Conservation (phyloP, 1,140 invertebrate species). For the Leguminivora glycinivorella region DNA sequence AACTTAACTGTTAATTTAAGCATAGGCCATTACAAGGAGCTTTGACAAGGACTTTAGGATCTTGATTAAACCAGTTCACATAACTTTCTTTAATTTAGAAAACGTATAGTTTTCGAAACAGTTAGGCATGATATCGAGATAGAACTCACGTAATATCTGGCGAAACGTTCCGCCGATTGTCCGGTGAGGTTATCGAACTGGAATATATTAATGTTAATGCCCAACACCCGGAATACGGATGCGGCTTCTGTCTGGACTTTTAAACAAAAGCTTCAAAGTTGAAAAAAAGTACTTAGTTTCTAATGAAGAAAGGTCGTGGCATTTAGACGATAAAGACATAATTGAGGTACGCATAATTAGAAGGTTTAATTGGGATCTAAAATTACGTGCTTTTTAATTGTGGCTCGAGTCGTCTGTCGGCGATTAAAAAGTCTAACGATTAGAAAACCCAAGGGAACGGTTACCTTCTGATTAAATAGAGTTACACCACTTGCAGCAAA, state of each 20-base stretch:
- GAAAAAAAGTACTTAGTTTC: background rate
- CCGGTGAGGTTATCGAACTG: conserved; percentile 19
- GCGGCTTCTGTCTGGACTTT: background rate
- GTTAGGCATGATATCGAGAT: conserved; percentile 4
- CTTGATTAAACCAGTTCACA: background rate
- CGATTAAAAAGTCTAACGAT: too few species aligned
- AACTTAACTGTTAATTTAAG: too few species aligned
- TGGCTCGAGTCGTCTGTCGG: too few species aligned
- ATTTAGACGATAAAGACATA: too few species aligned
- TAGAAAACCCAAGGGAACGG: too few species aligned
- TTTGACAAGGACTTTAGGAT: too few species aligned
- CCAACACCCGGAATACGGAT: conserved; percentile 18
- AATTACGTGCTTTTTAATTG: too few species aligned
- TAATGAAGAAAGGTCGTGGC: background rate
- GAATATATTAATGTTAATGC: conserved; percentile 26
- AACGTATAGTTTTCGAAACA: conserved; percentile 1
- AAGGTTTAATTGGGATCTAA: too few species aligned
- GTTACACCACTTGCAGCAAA: too few species aligned
- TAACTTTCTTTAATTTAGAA: background rate
- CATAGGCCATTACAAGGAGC: too few species aligned
- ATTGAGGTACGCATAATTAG: too few species aligned
- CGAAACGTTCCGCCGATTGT: conserved; percentile 18
- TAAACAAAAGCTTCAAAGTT: background rate
- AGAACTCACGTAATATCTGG: conserved; percentile 20
- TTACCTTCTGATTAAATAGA: too few species aligned